Base-by-base conservation (phyloP, 2,113 vertebrate genomes). In the Peromyscus maniculatus region DNA sequence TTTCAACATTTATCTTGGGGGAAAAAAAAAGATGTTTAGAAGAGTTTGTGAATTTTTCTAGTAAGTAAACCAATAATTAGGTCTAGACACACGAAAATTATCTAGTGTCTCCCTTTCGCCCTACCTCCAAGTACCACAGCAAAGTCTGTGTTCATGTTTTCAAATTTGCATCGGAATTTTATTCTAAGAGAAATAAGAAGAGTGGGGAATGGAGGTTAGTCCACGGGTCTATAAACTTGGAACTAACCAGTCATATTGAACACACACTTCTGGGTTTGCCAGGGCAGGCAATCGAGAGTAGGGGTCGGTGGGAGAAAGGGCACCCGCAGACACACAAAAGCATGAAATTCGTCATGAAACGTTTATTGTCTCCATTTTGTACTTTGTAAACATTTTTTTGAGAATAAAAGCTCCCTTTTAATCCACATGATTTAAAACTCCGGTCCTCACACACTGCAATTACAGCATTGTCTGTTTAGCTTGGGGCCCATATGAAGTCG, bases 11-110 rank as follows among this genome's bases (percentile, higher is more conserved):
- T 49, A 66, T 97, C 97, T 97, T 75, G 72, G 43, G 43, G 43
- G 43, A 55, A 31, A 91, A 83, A 83, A 39, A 64, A n/a, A 80
- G 59, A 77, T 87, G 89, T 91, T 97, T 95, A 93, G 79, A 97
- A 93, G 95, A 88, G 78, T 52, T 49, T 88, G 64, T 93, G 77
- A 95, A 87, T 94, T 91, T 95, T 96, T 93, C 91, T 96, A 93
- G 83, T 57, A 66, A 77, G 91, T 77, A 97, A 94, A 96, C 89
- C 95, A 95, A 93, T 92, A 89, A 97, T 96, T 95, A 95, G 36
- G 64, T 74, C 95, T 97, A 96, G 82, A 90, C 96, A 97, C 55
- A 82, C 72, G 71, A 82, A 49, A 52, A 94, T 91, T 93, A 94
- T 52, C 78, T 59, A 77, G 4, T 43, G 33, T 49, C 11, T 86